phyloP scores from a whole-genome alignment of 2,888 invertebrate genomes.

The Pegoplata infirma region DNA sequence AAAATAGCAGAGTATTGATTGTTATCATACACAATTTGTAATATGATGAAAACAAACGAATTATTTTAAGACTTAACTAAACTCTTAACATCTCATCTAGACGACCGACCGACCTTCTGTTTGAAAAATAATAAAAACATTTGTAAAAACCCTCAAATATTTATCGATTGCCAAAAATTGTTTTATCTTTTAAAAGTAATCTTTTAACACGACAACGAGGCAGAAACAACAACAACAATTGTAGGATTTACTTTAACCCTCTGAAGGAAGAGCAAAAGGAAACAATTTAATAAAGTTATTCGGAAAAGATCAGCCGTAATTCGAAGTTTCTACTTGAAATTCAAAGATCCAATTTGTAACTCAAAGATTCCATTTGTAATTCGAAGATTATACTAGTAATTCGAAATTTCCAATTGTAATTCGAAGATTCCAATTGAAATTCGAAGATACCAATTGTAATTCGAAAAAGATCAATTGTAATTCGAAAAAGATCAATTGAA shows the following conservation, averaged over 20 bases:
- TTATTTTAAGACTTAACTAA: constrained; percentile 68
- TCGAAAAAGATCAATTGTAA: no score
- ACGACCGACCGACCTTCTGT: constrained; percentile 2
- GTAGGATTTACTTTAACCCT: neutral
- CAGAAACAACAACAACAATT: neutral
- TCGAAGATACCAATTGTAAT: no score
- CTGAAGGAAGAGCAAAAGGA: neutral
- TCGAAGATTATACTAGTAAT: no score
- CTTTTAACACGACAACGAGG: neutral
- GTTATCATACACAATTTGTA: constrained; percentile 77
- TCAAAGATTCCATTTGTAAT: no score
- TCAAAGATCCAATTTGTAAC: no score
- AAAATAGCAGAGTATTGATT: constrained; percentile 66
- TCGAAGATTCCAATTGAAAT: no score
- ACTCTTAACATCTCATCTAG: neutral
- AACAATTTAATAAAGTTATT: no score
- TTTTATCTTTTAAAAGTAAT: constrained; percentile 10
- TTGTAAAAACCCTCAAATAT: constrained; percentile 32
- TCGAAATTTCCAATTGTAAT: no score
- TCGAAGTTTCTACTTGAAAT: no score
- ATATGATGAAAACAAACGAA: constrained; percentile 76
- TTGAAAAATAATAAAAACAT: constrained; percentile 57
- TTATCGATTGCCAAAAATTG: constrained; percentile 26
- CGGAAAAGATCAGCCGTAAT: no score
- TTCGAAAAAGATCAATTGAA: no score